These are phyloP conservation scores for Gastrophryne carolinensis DNA, from an alignment of 2,797 vertebrate species.

Conservation along the genomic window DNA sequence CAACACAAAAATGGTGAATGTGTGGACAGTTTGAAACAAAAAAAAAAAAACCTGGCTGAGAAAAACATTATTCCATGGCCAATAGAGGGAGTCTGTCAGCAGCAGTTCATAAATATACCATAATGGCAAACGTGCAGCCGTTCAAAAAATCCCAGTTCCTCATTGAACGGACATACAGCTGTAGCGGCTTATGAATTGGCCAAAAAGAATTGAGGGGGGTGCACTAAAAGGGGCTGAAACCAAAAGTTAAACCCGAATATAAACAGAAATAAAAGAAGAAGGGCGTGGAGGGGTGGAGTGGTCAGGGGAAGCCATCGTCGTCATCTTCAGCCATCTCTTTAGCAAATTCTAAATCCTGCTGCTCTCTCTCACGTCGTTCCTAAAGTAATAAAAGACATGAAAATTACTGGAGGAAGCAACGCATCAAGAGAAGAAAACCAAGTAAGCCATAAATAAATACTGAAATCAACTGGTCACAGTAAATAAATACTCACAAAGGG, in stretches of 20 bases:
- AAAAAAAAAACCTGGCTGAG: background rate
- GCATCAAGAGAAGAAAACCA: background rate
- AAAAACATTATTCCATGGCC: background rate
- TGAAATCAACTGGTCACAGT: too few relatives aligned
- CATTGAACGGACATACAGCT: slow-evolving; percentile 57
- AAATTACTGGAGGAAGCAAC: background rate
- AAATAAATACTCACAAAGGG: too few relatives aligned
- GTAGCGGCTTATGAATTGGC: slow-evolving; percentile 10
- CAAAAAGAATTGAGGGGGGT: slow-evolving; percentile 25
- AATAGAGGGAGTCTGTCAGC: background rate
- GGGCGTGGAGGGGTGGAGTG: slow-evolving; percentile 23
- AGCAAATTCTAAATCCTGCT: slow-evolving; percentile 96
- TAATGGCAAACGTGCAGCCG: background rate
- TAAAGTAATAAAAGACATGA: slow-evolving; percentile 52
- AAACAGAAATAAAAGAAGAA: slow-evolving; percentile 39
- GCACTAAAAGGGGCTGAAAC: slow-evolving; percentile 43
- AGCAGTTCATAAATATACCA: background rate
- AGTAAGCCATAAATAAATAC: background rate
- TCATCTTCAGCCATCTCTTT: slow-evolving; percentile 98
- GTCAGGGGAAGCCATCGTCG: slow-evolving; percentile 92
- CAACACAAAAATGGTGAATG: background rate
- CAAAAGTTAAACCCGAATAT: slow-evolving; percentile 35
- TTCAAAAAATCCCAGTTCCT: slow-evolving; percentile 19
- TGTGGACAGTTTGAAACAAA: background rate
- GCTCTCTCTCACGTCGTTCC: slow-evolving; percentile 93